Percentiles rank a stretch among this genome's conserved stretches.
Evolutionary conservation across 2,113 vertebrate genomes (phyloP).

Genomic region (Caranx melampygus): DNA sequence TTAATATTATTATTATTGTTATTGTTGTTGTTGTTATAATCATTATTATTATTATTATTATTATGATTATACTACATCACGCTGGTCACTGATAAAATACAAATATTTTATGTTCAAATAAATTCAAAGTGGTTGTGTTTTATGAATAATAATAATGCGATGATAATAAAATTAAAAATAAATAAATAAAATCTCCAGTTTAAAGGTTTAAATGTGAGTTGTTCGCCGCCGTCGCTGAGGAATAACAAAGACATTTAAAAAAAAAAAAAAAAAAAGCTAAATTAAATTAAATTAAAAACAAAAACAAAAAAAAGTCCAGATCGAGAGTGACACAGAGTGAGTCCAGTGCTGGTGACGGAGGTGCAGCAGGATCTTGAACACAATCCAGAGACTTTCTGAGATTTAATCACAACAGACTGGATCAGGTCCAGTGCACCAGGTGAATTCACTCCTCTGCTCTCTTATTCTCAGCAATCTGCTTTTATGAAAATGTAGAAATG

Average conservation of each 20-base stretch:
- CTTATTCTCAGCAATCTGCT: not conserved
- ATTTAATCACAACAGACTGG: not conserved
- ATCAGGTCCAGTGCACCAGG: not conserved
- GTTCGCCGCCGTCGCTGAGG: not conserved
- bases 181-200: not conserved
- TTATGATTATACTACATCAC: too few species aligned
- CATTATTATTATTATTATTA: too few species aligned
- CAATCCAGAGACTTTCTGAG: not conserved
- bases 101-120: not conserved
- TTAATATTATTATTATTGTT: not conserved
- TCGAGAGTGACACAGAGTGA: not conserved
- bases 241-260: not conserved
- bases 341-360: not conserved
- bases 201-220: too few species aligned
- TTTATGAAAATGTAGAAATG: not conserved
- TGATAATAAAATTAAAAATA: not conserved
- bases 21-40: not conserved
- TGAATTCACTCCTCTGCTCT: not conserved
- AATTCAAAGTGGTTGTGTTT: not conserved
- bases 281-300: not conserved
- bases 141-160: not conserved
- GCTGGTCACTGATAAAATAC: not conserved
- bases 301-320: not conserved
- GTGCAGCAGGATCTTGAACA: not conserved
- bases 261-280: not conserved